Evolutionary conservation across 2,888 invertebrate genomes (phyloP).

Genomic region (Megalurothrips usitatus): DNA sequence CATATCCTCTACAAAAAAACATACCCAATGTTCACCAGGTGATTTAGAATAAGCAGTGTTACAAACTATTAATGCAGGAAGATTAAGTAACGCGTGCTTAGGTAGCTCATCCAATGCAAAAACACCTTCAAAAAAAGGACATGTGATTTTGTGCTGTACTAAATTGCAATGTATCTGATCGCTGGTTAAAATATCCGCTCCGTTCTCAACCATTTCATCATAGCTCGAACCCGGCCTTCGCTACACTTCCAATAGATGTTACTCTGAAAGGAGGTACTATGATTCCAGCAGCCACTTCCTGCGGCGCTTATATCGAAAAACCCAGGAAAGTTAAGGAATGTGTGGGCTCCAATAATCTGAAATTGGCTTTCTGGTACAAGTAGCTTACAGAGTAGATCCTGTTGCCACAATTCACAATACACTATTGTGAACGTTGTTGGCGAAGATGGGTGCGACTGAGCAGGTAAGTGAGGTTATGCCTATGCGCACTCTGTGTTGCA

Average conservation of each 20-base stretch:
- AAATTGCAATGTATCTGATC: not conserved
- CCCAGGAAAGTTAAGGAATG: not conserved
- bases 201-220: not conserved
- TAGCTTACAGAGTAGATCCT: no score
- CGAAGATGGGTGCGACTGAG: no score
- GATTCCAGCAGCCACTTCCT: no score
- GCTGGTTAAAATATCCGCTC: not conserved
- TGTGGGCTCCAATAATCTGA: not conserved
- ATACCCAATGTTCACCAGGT: not conserved
- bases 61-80: not conserved
- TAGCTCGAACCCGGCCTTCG: not conserved
- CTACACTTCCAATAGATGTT: not conserved
- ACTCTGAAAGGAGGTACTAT: no score
- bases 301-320: not conserved
- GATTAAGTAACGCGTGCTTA: not conserved
- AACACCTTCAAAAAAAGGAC: not conserved
- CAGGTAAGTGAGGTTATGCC: no score
- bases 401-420: no score
- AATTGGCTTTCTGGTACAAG: not conserved
- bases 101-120: not conserved
- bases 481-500: no score
- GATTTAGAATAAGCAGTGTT: not conserved
- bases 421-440: no score
- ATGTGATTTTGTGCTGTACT: not conserved
- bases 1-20: not conserved